Base-by-base conservation (phyloP, 23 tunicate species). In the Ascidia mentula region DNA sequence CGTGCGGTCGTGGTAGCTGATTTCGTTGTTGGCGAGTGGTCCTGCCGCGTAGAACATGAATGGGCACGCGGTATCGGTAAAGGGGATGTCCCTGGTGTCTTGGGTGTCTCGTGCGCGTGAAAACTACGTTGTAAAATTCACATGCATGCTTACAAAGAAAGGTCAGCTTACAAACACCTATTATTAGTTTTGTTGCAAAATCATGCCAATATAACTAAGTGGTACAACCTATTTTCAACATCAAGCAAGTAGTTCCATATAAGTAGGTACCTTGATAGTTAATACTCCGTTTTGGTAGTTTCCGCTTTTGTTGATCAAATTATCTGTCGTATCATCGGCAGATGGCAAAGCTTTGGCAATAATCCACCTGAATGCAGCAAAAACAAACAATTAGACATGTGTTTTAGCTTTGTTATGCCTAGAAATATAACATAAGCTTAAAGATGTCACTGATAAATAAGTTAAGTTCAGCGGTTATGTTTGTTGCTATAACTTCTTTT, bases 201-300 rank as follows among this genome's bases (percentile, higher is more conserved):
- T n/a, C n/a, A n/a, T n/a, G n/a, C n/a, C n/a, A n/a, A n/a, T n/a
- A n/a, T n/a, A n/a, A n/a, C n/a, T n/a, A n/a, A n/a, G n/a, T n/a
- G n/a, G n/a, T n/a, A n/a, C n/a, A n/a, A n/a, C n/a, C n/a, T n/a
- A n/a, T n/a, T n/a, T n/a, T n/a, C n/a, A n/a, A n/a, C n/a, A n/a
- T n/a, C n/a, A n/a, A n/a, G n/a, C n/a, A n/a, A n/a, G n/a, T n/a
- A n/a, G n/a, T n/a, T n/a, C n/a, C n/a, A n/a, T n/a, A n/a, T n/a
- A n/a, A n/a, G n/a, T n/a, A n/a, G n/a, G n/a, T 42, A 85, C 89
- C 82, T 78, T 71, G 18, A 86, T 36, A 7, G 97, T 85, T 84
- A 91, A 38, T 13, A 77, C 72, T 45, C 97, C 97, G 81, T 86
- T 82, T 18, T 35, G 28, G 38, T 91, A 86, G 71, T 81, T 91